Evolutionary conservation across 1,140 invertebrate species (phyloP).

Genomic region (Neotoxoptera formosana): DNA sequence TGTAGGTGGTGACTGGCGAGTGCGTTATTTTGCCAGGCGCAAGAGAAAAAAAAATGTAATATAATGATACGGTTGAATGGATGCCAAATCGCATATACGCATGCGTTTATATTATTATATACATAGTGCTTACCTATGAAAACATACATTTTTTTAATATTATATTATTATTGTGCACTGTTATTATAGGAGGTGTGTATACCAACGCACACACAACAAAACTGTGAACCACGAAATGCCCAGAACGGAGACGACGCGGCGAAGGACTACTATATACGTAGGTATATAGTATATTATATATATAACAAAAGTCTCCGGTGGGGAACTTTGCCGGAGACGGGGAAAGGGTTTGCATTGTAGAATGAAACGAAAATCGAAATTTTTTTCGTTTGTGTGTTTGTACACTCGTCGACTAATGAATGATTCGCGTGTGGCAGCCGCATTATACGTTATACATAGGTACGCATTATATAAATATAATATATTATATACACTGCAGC

Average conservation of each 20-base stretch:
- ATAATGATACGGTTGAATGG: neutral
- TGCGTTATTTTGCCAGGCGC: neutral
- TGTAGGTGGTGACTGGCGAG: neutral
- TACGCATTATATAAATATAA: neutral
- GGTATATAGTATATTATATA: no score
- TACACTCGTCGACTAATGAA: neutral
- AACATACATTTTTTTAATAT: neutral
- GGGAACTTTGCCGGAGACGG: neutral
- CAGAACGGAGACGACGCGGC: neutral
- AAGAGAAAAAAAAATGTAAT: neutral
- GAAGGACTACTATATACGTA: neutral
- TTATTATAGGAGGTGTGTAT: neutral
- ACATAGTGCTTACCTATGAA: neutral
- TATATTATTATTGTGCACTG: constrained; percentile 15
- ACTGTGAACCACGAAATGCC: neutral
- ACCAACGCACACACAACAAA: neutral
- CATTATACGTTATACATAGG: neutral
- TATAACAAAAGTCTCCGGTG: neutral
- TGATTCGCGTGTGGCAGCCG: constrained; percentile 24
- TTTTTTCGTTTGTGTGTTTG: neutral
- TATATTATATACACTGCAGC: neutral
- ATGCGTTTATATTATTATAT: neutral
- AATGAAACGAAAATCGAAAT: neutral
- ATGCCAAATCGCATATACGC: neutral
- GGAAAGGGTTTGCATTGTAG: neutral